These are phyloP conservation scores for Nautilus pompilius DNA, from an alignment of 1,140 invertebrate species.

Conservation along the genomic window DNA sequence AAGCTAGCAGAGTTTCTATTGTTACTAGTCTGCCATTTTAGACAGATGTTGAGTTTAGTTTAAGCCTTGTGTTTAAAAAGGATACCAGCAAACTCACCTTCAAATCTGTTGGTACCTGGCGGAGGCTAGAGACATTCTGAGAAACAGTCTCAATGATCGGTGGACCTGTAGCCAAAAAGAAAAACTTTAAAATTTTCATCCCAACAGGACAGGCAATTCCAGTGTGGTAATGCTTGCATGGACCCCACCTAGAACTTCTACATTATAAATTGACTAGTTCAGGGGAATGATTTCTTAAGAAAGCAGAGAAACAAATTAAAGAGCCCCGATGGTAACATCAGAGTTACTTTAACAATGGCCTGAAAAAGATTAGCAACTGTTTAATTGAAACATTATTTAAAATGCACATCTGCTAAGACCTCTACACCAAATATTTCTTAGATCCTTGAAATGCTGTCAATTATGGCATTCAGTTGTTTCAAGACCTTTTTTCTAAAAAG, in stretches of 20 bases:
- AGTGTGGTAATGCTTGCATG: background rate
- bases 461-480: too few species aligned
- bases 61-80: too few species aligned
- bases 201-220: background rate
- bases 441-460: too few species aligned
- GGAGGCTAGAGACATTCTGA: slow-evolving; percentile 59
- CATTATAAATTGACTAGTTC: background rate
- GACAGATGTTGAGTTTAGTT: too few species aligned
- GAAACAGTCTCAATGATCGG: slow-evolving; percentile 79
- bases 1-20: too few species aligned
- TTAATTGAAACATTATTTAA: too few species aligned
- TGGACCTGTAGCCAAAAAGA: slow-evolving; percentile 65
- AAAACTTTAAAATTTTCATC: background rate
- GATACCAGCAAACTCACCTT: too few species aligned
- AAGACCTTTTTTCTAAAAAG: too few species aligned
- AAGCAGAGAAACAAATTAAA: background rate
- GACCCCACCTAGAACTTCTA: background rate
- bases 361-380: background rate
- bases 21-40: too few species aligned
- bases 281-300: background rate
- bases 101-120: slow-evolving; percentile 60
- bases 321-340: background rate
- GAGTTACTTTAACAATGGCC: background rate
- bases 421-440: too few species aligned
- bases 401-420: too few species aligned